Percentiles rank a stretch among this genome's conserved stretches.
phyloP scores from a whole-genome alignment of 2,797 vertebrate genomes.

The Danionella dracula region DNA sequence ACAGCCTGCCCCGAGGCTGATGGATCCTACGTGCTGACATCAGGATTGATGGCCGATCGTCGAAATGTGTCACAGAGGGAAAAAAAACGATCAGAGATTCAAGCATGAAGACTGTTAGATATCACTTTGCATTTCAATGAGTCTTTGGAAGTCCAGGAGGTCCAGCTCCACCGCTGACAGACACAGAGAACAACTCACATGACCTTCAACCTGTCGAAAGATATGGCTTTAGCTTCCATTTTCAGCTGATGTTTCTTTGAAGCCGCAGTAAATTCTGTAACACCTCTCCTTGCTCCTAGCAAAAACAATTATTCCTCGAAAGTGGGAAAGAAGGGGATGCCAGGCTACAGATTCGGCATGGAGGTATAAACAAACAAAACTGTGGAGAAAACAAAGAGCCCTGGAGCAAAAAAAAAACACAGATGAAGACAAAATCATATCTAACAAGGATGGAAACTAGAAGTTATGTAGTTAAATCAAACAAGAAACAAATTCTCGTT shows the following conservation, averaged over 20 bases:
- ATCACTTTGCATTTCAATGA: constrained; percentile 44
- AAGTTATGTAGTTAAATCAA: constrained; percentile 5
- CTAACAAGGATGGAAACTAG: background rate
- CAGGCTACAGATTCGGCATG: constrained; percentile 21
- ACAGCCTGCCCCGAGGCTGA: constrained; percentile 29
- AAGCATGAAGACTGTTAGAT: constrained; percentile 24
- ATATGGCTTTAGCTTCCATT: background rate
- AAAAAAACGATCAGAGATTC: constrained; percentile 37
- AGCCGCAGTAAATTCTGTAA: background rate
- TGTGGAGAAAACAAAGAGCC: constrained; percentile 25
- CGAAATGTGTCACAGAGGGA: constrained; percentile 9
- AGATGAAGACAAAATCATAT: background rate
- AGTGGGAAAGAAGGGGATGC: background rate
- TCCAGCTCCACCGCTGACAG: background rate
- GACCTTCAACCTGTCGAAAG: constrained; percentile 24
- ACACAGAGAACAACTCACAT: background rate
- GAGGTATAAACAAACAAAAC: too few species aligned
- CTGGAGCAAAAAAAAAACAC: constrained; percentile 1
- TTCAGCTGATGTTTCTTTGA: constrained; percentile 7
- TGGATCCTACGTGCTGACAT: constrained; percentile 34
- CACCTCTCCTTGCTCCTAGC: constrained; percentile 6
- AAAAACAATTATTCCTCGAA: constrained; percentile 27
- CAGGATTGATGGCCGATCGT: constrained; percentile 39
- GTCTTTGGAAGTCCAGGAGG: constrained; percentile 17
- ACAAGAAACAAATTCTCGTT: constrained; percentile 25